Evolutionary conservation across 1,140 invertebrate species (phyloP).

Genomic region (Branchinecta lynchi): DNA sequence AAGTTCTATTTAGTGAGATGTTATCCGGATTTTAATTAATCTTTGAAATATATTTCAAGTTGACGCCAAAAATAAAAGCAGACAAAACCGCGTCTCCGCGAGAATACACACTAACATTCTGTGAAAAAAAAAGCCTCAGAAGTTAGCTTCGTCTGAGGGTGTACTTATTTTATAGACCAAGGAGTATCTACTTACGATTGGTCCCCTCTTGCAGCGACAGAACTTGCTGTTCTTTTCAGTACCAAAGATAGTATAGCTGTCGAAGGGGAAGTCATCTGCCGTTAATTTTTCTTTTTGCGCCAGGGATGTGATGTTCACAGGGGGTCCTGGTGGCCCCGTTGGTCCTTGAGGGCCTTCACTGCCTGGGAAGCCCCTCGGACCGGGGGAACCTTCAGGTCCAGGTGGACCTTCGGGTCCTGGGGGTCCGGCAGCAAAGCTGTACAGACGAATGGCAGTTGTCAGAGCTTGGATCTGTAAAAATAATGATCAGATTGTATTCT

Average conservation of each 20-base stretch:
- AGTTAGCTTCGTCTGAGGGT: no score
- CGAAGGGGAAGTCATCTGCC: conserved; percentile 31
- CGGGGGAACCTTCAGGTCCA: conserved; percentile 31
- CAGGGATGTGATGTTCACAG: conserved; percentile 17
- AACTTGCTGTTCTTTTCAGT: conserved; percentile 29
- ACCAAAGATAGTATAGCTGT: conserved; percentile 37
- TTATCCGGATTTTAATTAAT: no score
- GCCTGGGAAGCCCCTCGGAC: conserved; percentile 28
- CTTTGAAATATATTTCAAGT: no score
- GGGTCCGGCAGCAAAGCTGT: conserved; percentile 38
- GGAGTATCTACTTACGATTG: conserved; percentile 33
- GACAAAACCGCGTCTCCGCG: no score
- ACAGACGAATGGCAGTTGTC: conserved; percentile 40
- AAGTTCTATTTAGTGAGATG: no score
- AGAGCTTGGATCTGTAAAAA: conserved; percentile 36
- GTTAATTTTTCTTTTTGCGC: conserved; percentile 18
- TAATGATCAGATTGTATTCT: no score
- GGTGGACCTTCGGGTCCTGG: conserved; percentile 34
- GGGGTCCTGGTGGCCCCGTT: conserved; percentile 19
- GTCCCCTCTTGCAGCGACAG: conserved; percentile 41
- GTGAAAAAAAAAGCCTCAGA: no score
- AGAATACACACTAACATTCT: no score
- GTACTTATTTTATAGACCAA: no score
- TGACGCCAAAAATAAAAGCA: no score
- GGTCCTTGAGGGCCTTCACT: conserved; percentile 15